These are phyloP conservation scores for Plectropomus leopardus DNA, from an alignment of 2,113 vertebrate species.

Conservation along the genomic window DNA sequence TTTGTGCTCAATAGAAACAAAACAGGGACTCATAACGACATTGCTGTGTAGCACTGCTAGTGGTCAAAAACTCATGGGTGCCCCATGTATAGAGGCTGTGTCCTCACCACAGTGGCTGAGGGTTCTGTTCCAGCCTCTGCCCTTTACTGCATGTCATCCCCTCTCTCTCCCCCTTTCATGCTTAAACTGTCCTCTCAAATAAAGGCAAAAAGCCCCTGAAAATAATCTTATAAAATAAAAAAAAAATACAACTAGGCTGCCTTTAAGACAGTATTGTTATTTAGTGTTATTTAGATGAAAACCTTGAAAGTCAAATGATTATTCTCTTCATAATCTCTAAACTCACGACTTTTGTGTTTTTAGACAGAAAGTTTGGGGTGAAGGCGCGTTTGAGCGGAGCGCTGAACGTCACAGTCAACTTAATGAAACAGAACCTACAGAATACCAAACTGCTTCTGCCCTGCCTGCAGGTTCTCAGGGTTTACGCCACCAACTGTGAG, in stretches of 20 bases:
- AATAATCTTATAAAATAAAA: no score
- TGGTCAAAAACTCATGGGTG: no score
- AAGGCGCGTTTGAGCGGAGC: constrained; percentile 94
- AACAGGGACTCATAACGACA: not conserved
- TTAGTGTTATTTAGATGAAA: not conserved
- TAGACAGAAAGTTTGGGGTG: constrained; percentile 97
- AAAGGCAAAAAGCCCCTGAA: no score
- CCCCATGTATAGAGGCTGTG: no score
- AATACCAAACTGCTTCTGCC: constrained; percentile 92
- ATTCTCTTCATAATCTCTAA: constrained; percentile 10
- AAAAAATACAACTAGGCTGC: no score
- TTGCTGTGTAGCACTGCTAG: no score
- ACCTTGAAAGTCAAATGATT: not conserved
- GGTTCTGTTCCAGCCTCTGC: no score
- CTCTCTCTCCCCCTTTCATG: no score
- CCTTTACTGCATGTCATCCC: no score
- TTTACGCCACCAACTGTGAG: constrained; percentile 95
- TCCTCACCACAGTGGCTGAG: no score
- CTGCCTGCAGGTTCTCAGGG: constrained; percentile 95
- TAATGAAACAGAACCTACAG: constrained; percentile 94
- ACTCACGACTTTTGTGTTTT: constrained; percentile 49
- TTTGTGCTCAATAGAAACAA: no score
- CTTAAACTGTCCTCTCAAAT: no score
- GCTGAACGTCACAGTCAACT: constrained; percentile 89
- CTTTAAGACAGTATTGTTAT: not conserved